phyloP scores from a whole-genome alignment of 2,113 vertebrate species.

The Willisornis vidua region DNA sequence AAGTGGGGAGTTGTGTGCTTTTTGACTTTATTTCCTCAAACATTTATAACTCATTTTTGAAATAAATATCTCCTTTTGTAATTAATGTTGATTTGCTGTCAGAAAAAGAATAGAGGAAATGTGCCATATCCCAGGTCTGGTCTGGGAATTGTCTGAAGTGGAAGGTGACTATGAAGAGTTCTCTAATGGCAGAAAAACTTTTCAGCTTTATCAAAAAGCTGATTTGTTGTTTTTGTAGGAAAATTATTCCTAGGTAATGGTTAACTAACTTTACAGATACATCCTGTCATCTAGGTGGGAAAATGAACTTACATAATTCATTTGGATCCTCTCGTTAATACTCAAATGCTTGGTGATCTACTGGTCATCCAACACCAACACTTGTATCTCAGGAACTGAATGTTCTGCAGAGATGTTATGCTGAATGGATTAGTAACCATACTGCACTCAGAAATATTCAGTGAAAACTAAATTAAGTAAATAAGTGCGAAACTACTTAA shows the following conservation, averaged over 20 bases:
- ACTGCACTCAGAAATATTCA: not conserved
- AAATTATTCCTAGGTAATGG: not conserved
- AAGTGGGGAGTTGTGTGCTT: not conserved
- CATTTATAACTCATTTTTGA: not conserved
- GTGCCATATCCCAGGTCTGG: not conserved
- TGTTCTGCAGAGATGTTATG: not conserved
- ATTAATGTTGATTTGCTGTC: not conserved
- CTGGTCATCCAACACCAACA: rapidly evolving
- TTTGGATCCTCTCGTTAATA: not conserved
- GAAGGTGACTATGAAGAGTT: not conserved
- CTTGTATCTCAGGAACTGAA: not conserved
- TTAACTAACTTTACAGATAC: not conserved
- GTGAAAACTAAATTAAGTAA: not conserved
- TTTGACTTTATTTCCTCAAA: not conserved
- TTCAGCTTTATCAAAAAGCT: not conserved
- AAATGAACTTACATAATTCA: not conserved
- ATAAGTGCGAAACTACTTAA: not conserved
- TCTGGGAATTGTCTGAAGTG: not conserved
- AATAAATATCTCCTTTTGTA: not conserved
- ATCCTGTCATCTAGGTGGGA: not conserved
- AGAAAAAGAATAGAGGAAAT: not conserved
- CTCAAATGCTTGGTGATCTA: not conserved
- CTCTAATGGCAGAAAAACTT: not conserved
- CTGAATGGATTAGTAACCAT: not conserved
- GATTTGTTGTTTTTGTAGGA: rapidly evolving